Percentiles rank a stretch among this genome's conserved stretches.
Conservation (phyloP, 2,888 invertebrate genomes). For the Noctua janthe region DNA sequence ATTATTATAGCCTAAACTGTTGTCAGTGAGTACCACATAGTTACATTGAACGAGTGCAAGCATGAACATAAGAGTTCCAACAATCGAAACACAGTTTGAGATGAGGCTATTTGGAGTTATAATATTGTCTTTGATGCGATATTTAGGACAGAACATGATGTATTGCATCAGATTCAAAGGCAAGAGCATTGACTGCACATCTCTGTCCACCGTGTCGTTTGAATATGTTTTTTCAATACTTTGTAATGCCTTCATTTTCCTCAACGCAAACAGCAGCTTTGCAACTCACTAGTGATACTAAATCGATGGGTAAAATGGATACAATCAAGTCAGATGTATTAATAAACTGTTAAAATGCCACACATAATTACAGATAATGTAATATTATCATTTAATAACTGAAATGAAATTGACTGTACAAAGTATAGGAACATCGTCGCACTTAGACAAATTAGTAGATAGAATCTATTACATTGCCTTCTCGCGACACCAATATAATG, state of each 20-base stretch:
- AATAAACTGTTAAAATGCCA: neutral
- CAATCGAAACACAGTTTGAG: conserved; percentile 25
- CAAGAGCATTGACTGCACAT: conserved; percentile 42
- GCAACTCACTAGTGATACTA: neutral
- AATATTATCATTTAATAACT: neutral
- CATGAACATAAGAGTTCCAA: conserved; percentile 5
- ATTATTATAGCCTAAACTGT: too few species aligned
- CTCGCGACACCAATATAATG: neutral
- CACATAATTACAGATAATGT: neutral
- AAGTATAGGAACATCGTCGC: neutral
- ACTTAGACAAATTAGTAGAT: neutral
- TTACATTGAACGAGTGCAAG: neutral
- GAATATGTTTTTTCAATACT: neutral
- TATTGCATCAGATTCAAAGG: conserved; percentile 51
- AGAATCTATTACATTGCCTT: neutral
- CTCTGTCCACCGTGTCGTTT: conserved; percentile 22
- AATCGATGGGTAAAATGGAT: neutral
- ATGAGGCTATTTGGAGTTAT: conserved; percentile 25
- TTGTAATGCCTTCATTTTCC: neutral
- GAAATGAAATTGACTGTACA: neutral
- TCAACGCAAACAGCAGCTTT: neutral
- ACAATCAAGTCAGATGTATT: neutral
- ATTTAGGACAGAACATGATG: conserved; percentile 40
- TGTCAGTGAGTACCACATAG: neutral
- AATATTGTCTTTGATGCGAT: conserved; percentile 32